phyloP scores from a whole-genome alignment of 2,797 vertebrate genomes.

The Neomorphus geoffroyi region DNA sequence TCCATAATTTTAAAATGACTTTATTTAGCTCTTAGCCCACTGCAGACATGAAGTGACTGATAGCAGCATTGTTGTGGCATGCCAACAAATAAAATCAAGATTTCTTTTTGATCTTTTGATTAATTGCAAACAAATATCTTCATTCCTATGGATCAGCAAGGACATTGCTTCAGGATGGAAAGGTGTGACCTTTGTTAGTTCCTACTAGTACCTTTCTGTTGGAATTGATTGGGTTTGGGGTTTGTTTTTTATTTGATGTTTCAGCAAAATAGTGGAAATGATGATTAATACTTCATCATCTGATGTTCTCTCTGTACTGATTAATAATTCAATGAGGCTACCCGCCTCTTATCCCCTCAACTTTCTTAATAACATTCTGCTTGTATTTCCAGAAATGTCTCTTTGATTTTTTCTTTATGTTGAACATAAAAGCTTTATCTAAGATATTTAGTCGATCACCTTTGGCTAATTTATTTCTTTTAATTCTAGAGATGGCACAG shows the following conservation, averaged over 20 bases:
- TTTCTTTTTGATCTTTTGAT: constrained; percentile 58
- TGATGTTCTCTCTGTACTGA: constrained; percentile 43
- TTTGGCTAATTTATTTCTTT: neutral
- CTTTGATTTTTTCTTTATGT: neutral
- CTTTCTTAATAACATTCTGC: constrained; percentile 27
- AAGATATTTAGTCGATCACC: neutral
- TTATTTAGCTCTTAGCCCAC: constrained; percentile 58
- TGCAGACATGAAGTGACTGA: constrained; percentile 44
- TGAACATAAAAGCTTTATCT: neutral
- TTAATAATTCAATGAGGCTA: constrained; percentile 49
- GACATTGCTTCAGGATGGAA: neutral
- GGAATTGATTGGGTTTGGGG: neutral
- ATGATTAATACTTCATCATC: constrained; percentile 68
- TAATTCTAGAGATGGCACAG: neutral
- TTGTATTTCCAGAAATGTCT: constrained; percentile 54
- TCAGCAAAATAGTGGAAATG: constrained; percentile 58
- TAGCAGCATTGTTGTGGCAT: constrained; percentile 18
- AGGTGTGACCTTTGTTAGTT: constrained; percentile 31
- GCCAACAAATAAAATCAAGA: constrained; percentile 15
- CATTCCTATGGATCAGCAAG: constrained; percentile 38
- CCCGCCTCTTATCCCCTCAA: neutral
- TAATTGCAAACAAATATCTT: constrained; percentile 62
- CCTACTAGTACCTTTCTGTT: constrained; percentile 8
- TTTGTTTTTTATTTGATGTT: neutral
- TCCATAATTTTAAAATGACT: constrained; percentile 69